phyloP scores from a whole-genome alignment of 92 coral and sea anemone species.

The Umimayanthus chanpuru region DNA sequence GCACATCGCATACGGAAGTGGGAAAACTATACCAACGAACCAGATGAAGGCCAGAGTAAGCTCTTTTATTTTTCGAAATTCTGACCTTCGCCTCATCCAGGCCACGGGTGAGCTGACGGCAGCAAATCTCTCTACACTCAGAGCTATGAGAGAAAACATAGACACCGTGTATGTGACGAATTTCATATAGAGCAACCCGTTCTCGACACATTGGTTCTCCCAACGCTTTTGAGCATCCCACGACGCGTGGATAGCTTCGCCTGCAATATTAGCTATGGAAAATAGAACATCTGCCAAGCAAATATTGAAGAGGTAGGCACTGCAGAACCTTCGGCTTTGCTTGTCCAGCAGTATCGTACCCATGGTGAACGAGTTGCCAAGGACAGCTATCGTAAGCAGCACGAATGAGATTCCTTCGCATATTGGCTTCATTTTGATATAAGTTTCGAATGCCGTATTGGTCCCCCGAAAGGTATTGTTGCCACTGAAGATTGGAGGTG shows the following conservation, averaged over 20 bases:
- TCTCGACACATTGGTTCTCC: not conserved
- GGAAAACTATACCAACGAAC: constrained; percentile 33
- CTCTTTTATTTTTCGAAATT: constrained; percentile 17
- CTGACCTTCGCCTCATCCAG: constrained; percentile 30
- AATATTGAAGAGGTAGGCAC: constrained; percentile 41
- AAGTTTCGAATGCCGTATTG: not conserved
- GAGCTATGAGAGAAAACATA: constrained; percentile 35
- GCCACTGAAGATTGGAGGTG: not conserved
- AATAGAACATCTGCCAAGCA: constrained; percentile 35
- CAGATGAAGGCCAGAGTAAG: constrained; percentile 25
- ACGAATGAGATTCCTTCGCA: constrained; percentile 15
- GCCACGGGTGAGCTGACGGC: constrained; percentile 44
- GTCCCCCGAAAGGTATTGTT: not conserved
- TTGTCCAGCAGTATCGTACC: constrained; percentile 36
- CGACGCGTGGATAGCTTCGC: not conserved
- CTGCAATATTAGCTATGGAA: constrained; percentile 24
- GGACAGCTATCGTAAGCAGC: constrained; percentile 28
- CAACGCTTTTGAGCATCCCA: not conserved
- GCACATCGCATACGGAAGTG: constrained; percentile 33
- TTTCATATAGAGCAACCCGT: not conserved
- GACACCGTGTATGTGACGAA: constrained; percentile 33
- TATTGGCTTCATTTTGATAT: not conserved
- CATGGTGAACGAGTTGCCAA: constrained; percentile 24
- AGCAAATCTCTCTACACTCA: constrained; percentile 39
- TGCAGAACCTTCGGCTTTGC: constrained; percentile 40